A percentile compares a stretch with the other conserved stretches of the same genome.
phyloP scores from a whole-genome alignment of 2,113 vertebrate genomes.

The Psittacula cyanocephala region DNA sequence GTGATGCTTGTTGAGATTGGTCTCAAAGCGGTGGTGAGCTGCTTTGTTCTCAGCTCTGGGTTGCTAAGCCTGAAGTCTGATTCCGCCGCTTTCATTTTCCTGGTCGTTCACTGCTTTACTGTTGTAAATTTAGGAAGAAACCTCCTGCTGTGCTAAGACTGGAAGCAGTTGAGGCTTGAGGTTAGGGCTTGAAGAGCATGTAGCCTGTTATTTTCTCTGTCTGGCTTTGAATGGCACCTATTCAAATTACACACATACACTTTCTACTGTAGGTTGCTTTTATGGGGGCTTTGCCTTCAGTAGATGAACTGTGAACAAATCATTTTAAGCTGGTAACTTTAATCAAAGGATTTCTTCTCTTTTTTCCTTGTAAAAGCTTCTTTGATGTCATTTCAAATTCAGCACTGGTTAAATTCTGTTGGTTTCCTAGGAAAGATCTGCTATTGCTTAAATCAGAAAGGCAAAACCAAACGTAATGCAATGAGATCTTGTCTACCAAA shows the following conservation, averaged over 20 bases:
- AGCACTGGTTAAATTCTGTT: not conserved
- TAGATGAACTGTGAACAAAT: not conserved
- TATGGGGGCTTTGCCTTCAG: not conserved
- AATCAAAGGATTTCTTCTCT: not conserved
- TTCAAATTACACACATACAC: not conserved
- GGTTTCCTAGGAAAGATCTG: not conserved
- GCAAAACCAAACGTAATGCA: not conserved
- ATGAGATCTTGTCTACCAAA: not conserved
- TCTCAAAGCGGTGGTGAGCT: not conserved
- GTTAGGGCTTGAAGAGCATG: not conserved
- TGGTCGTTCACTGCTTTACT: not conserved
- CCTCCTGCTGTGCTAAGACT: constrained; percentile 13
- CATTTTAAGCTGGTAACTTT: not conserved
- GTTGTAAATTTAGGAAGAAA: constrained; percentile 14
- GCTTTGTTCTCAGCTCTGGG: not conserved
- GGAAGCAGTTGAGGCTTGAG: not conserved
- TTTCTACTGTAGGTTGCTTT: not conserved
- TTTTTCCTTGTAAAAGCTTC: not conserved
- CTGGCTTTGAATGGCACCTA: not conserved
- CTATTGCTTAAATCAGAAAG: not conserved
- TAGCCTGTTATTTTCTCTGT: not conserved
- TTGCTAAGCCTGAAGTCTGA: not conserved
- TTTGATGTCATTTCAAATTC: not conserved
- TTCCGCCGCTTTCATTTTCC: not conserved
- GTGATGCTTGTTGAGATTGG: not conserved